These are phyloP conservation scores for Drosophila dunni DNA, from an alignment of 1,140 invertebrate genomes.

Conservation along the genomic window DNA sequence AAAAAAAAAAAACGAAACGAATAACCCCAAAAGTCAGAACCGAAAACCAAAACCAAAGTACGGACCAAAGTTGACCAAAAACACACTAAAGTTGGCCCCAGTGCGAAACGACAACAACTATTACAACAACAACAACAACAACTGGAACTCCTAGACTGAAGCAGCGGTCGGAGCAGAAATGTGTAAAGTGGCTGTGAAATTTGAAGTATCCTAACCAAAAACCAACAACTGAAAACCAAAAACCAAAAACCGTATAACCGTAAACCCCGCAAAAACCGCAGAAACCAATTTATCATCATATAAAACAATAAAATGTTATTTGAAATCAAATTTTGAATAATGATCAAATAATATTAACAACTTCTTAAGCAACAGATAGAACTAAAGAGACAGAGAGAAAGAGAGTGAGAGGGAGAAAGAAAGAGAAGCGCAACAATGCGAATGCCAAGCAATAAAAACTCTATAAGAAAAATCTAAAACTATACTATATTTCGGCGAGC, in stretches of 20 bases:
- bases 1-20: conserved; percentile 17
- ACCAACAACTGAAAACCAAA: conserved; percentile 30
- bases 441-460: conserved; percentile 54
- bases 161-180: conserved; percentile 59
- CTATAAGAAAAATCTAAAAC: conserved; percentile 62
- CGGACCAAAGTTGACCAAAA: conserved; percentile 62
- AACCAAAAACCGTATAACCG: conserved; percentile 38
- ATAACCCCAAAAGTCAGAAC: conserved; percentile 8
- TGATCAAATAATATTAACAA: conserved; percentile 54
- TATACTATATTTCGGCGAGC: conserved; percentile 70
- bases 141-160: conserved; percentile 23
- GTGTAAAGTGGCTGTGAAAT: conserved; percentile 82
- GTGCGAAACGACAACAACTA: conserved; percentile 22
- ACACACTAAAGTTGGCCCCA: conserved; percentile 52
- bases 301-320: conserved; percentile 58
- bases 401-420: conserved; percentile 6
- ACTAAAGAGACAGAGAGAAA: not conserved
- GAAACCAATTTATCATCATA: conserved; percentile 50
- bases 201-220: conserved; percentile 75
- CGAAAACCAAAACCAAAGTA: conserved; percentile 51
- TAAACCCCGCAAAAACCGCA: conserved; percentile 36
- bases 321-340: conserved; percentile 36
- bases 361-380: conserved; percentile 8
- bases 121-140: conserved; percentile 12
- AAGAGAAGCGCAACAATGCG: conserved; percentile 38